These are phyloP conservation scores for Otolemur garnettii DNA, from an alignment of 2,113 vertebrate genomes.

Conservation along the genomic window DNA sequence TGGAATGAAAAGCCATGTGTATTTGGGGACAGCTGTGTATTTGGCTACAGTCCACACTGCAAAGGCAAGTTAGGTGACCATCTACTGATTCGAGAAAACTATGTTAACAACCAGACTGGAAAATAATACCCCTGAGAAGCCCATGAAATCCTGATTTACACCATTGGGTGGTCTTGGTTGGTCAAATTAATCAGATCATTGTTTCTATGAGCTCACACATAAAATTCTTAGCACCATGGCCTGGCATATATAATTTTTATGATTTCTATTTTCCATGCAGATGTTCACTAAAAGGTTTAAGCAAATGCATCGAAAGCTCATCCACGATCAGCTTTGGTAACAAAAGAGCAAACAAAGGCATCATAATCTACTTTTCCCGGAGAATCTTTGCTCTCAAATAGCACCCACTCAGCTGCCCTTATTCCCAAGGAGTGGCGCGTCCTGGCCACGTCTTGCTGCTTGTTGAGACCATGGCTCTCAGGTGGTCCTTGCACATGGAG, in stretches of 20 bases:
- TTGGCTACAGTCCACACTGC: background rate
- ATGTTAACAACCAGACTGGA: background rate
- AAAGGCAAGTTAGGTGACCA: background rate
- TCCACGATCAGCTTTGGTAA: background rate
- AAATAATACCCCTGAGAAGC: background rate
- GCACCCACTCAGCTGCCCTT: background rate
- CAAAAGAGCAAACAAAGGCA: background rate
- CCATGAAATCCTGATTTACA: background rate
- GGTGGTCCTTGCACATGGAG: background rate
- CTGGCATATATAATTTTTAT: background rate
- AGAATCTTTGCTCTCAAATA: background rate
- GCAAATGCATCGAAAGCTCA: background rate
- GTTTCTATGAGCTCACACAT: background rate
- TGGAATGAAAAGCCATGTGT: background rate
- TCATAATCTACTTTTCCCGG: background rate
- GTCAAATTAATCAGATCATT: slow-evolving; percentile 12
- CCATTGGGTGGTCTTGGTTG: background rate
- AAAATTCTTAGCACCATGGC: background rate
- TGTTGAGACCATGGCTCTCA: fast-evolving
- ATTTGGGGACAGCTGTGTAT: background rate
- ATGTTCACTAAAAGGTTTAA: slow-evolving; percentile 33
- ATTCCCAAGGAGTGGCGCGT: background rate
- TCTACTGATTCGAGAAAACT: background rate
- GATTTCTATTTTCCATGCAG: slow-evolving; percentile 52
- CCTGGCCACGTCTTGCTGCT: background rate